Evolutionary conservation across 2,797 vertebrate genomes (phyloP), one percentile per base, ranked within the genome.

Genomic region (Chromis chromis): DNA sequence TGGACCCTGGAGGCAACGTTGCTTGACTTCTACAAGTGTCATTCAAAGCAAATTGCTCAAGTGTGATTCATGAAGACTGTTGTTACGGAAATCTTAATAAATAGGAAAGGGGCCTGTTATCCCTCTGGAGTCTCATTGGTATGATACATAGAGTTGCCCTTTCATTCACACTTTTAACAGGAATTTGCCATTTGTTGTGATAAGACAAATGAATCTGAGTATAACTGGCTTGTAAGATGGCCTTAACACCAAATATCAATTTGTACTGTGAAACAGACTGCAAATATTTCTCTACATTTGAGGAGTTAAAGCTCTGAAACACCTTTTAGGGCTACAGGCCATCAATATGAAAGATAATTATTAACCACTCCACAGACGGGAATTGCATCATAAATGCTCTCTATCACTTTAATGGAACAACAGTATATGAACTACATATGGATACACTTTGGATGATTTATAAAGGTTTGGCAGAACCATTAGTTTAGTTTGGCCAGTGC

Each of bases 381-480:
- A 70, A 81, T 56, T 78, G 52, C 61, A 69, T 83, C 82, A 86
- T 76, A 86, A 86, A 88, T 82, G 59, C 63, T 81, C 70, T 84
- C 58, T 73, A 71, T 84, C 84, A 80, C 76, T 78, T 80, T 79
- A 79, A 75, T 73, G 54, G 49, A 75, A 81, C 70, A 62, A 39
- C 68, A 59, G 68, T 81, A 68, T 73, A 74, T 79, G 71, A 88
- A 85, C 55, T 81, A 79, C 76, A 84, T 80, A 89, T 85, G 82
- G 78, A 83, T 69, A 73, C 76, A 83, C 55, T 81, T 64, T 52
- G 54, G 78, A 79, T 89, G 82, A 91, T 91, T 92, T 86, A 92
- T 89, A 70, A 53, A 63, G 75, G 71, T 77, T 74, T 79, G 81
- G 73, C 67, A 69, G 67, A 79, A 52, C 64, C 80, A 87, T 91